Evolutionary conservation across 2,888 invertebrate species (phyloP), one percentile per base, ranked within the genome.

Genomic region (Dichetophora obliterata): DNA sequence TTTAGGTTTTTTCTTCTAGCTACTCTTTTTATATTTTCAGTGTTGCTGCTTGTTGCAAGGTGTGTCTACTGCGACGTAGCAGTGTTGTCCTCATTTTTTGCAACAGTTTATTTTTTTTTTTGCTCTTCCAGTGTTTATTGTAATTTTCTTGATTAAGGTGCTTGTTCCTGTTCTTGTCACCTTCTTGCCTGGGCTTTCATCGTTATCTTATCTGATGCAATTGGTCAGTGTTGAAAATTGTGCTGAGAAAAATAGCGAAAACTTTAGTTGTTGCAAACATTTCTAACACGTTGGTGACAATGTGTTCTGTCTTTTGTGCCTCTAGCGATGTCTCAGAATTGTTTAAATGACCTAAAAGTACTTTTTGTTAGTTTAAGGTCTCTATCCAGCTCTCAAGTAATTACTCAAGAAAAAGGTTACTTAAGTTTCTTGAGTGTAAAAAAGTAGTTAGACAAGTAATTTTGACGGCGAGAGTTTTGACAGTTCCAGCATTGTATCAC

Each of bases 91-190:
- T 59, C 5, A 59, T 19, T 57, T 11, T 31, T 27, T 9, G 59
- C 24, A 59, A 59, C 24, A 11, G 27, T 16, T 59, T 8, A 59
- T 27, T 54, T 54, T 54, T 34, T 34, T 31, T 37, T 59, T 19
- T 27, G 5, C n/a, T 27, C 27, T 59, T 24, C 27, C 66, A 70
- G 57, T 78, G 76, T 78, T 70, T 66, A 76, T 76, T 78, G 73
- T 37, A 48, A 27, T 48, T 68, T 69, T 37, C 27, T 34, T 66
- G 70, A 43, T 34, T 52, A 74, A 76, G 57, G 59, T 22, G 16
- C 27, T 59, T 22, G 16, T 27, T 27, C 27, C 16, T 27, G 5
- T 24, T 59, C 27, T 59, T 22, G 24, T 59, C 59, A 27, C 59
- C 27, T 59, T 27, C 24, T 27, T 59, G 59, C 16, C 59, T 6